Evolutionary conservation across 23 tunicate species (phyloP).

Genomic region (Trididemnum clinides): DNA sequence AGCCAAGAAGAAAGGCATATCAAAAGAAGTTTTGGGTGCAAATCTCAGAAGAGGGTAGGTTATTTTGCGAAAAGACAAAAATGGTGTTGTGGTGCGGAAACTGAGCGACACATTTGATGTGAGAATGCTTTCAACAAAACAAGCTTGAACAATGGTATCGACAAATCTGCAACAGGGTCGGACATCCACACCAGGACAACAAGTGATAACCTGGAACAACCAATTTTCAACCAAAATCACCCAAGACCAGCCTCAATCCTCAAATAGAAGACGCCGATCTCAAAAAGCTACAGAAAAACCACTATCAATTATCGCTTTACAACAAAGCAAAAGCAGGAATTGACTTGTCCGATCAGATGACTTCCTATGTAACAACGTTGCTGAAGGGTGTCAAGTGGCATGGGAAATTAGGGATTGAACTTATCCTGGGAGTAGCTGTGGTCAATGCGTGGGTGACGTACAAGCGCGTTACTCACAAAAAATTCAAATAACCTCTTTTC

Average conservation of each 20-base stretch:
- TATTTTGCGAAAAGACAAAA: not conserved
- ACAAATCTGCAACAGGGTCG: not conserved
- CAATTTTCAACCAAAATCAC: not conserved
- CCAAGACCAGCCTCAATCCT: too few relatives aligned
- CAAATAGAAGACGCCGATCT: not conserved
- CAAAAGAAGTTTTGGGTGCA: not conserved
- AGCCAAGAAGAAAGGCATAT: too few relatives aligned
- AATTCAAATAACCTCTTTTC: not conserved
- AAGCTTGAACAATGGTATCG: not conserved
- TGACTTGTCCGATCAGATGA: too few relatives aligned
- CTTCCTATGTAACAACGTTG: not conserved
- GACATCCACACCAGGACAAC: not conserved
- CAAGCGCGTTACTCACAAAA: not conserved
- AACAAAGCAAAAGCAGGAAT: too few relatives aligned
- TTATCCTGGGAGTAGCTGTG: not conserved
- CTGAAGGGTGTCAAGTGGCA: not conserved
- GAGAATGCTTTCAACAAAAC: not conserved
- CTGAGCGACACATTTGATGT: not conserved
- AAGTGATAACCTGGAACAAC: not conserved
- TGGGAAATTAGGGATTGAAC: not conserved
- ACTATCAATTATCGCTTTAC: not conserved
- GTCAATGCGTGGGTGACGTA: not conserved
- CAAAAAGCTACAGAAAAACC: not conserved
- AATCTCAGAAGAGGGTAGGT: not conserved
- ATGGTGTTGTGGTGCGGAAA: not conserved